Percentiles rank a stretch among this genome's conserved stretches.
Conservation (phyloP, 2,888 invertebrate genomes). For the Diachrysia chrysitis region DNA sequence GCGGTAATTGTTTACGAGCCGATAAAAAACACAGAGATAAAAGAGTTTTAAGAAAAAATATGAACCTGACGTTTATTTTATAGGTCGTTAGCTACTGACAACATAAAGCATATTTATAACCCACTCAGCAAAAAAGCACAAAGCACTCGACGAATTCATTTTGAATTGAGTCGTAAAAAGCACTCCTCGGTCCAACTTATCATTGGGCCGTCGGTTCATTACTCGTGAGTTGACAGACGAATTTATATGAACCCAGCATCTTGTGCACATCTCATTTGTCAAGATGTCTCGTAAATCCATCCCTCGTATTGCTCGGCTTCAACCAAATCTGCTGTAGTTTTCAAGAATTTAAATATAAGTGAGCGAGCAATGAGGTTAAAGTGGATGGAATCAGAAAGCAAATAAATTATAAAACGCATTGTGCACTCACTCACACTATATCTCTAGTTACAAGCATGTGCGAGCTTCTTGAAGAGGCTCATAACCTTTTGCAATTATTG, state of each 20-base stretch:
- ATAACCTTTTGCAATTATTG: neutral
- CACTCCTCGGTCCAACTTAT: constrained; percentile 58
- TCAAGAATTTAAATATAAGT: constrained; percentile 10
- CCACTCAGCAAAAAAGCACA: constrained; percentile 23
- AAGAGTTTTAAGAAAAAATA: neutral
- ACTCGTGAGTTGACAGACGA: constrained; percentile 73
- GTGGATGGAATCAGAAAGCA: neutral
- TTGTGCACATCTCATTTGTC: constrained; percentile 69
- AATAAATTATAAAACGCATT: neutral
- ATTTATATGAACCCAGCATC: constrained; percentile 70
- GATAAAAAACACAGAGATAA: constrained; percentile 1
- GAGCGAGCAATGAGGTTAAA: constrained; percentile 7
- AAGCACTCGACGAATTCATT: constrained; percentile 18
- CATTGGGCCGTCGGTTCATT: constrained; percentile 71
- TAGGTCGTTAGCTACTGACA: constrained; percentile 2
- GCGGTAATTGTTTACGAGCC: constrained; percentile 4
- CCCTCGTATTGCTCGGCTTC: constrained; percentile 38
- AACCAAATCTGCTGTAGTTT: constrained; percentile 21
- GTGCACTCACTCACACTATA: no score
- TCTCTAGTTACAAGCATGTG: neutral
- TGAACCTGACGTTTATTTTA: constrained; percentile 3
- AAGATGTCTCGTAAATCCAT: constrained; percentile 58
- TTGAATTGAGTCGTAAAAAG: constrained; percentile 59
- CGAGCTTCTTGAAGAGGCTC: neutral
- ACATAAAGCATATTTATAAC: constrained; percentile 14